These are phyloP conservation scores for Hydropsyche betteni DNA, from an alignment of 2,888 invertebrate species.

Conservation along the genomic window DNA sequence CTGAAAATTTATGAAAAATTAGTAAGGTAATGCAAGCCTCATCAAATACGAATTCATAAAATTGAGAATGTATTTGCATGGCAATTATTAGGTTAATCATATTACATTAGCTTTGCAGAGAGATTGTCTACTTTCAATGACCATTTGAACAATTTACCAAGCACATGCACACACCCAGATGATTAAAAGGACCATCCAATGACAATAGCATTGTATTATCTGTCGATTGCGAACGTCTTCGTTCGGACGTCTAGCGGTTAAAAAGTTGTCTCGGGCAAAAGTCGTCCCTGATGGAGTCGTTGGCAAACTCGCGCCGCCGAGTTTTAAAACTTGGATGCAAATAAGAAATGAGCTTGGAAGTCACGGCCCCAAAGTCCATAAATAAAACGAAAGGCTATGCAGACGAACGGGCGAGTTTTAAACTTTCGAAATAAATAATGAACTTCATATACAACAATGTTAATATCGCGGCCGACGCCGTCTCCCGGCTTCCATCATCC, in stretches of 20 bases:
- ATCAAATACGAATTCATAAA: too few species aligned
- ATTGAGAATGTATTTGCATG: too few species aligned
- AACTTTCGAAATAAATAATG: constrained; percentile 42
- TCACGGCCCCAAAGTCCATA: constrained; percentile 22
- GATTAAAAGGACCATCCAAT: too few species aligned
- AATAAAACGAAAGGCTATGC: constrained; percentile 40
- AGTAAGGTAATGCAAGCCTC: not conserved
- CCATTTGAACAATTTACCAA: too few species aligned
- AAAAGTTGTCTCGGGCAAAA: not conserved
- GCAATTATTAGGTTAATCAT: too few species aligned
- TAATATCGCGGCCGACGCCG: constrained; percentile 21
- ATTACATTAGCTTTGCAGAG: too few species aligned
- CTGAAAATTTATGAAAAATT: constrained; percentile 2
- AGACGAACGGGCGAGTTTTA: constrained; percentile 31
- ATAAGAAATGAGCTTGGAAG: constrained; percentile 37
- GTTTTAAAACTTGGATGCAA: constrained; percentile 43
- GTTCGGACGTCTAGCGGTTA: not conserved
- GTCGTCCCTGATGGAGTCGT: not conserved
- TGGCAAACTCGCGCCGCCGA: constrained; percentile 3
- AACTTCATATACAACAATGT: constrained; percentile 41
- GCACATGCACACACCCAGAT: too few species aligned
- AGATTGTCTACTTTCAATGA: too few species aligned
- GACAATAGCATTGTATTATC: too few species aligned
- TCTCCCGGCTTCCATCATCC: not conserved
- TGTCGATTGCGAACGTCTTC: not conserved